Evolutionary conservation across 2,113 vertebrate species (phyloP).

Genomic region (Thunnus thynnus): DNA sequence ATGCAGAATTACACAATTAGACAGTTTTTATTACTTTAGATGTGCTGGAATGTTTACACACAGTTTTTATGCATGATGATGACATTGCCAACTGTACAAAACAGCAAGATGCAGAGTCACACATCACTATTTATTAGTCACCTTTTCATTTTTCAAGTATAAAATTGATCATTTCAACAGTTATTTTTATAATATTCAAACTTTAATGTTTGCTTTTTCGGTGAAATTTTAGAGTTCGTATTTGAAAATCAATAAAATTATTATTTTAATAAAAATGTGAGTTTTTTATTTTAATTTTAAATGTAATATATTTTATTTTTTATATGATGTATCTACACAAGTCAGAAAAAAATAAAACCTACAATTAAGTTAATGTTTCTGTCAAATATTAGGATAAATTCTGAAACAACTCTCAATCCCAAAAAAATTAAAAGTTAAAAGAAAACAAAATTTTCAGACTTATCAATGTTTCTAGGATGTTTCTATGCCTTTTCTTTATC

Average conservation of each 20-base stretch:
- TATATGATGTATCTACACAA: background rate
- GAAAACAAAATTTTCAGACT: background rate
- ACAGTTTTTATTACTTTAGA: constrained; percentile 50
- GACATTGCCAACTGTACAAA: constrained; percentile 74
- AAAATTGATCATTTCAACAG: constrained; percentile 16
- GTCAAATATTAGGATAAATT: constrained; percentile 22
- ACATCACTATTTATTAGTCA: background rate
- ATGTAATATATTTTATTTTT: background rate
- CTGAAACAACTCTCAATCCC: background rate
- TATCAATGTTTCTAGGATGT: background rate
- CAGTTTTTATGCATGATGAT: constrained; percentile 43
- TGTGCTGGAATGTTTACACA: constrained; percentile 51
- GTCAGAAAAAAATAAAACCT: constrained; percentile 9
- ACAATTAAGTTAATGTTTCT: background rate
- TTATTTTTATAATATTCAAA: constrained; percentile 26
- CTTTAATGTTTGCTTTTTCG: constrained; percentile 47
- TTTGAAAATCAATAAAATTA: constrained; percentile 45
- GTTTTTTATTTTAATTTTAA: background rate
- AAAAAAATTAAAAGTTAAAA: background rate
- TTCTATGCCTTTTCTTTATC: constrained; percentile 79
- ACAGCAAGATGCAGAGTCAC: constrained; percentile 34
- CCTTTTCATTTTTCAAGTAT: constrained; percentile 15
- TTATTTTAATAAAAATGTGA: constrained; percentile 42
- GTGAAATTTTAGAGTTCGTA: constrained; percentile 42
- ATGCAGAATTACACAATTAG: constrained; percentile 28